Conservation (phyloP, 2,797 vertebrate genomes). For the Coracias cyanogaster region DNA sequence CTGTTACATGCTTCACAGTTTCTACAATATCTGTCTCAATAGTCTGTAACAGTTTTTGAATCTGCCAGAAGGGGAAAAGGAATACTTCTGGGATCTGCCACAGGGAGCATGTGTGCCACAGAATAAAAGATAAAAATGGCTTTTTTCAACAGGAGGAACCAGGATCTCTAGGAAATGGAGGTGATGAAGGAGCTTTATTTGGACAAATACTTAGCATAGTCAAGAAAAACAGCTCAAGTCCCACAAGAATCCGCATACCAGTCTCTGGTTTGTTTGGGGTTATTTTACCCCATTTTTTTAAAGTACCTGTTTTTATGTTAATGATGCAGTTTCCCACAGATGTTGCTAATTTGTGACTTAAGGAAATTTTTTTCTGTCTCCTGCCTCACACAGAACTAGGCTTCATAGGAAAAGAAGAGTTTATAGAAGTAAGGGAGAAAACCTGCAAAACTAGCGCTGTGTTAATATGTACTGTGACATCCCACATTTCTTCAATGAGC, state of each 20-base stretch:
- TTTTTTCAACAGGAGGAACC: neutral
- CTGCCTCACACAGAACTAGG: neutral
- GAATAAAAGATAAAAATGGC: neutral
- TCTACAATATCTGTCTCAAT: neutral
- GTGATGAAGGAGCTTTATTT: neutral
- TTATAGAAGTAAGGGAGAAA: neutral
- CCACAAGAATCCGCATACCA: neutral
- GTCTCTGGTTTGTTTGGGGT: neutral
- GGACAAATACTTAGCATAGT: neutral
- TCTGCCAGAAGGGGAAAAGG: neutral
- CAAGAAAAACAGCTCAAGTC: neutral
- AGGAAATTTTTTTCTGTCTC: neutral
- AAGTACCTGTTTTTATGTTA: neutral
- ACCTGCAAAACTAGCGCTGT: neutral
- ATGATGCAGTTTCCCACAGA: neutral
- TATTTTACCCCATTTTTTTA: neutral
- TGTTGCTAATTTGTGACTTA: neutral
- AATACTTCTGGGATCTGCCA: neutral
- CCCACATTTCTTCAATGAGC: neutral
- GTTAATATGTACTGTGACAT: neutral
- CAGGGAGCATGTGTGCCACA: neutral
- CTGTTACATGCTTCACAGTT: neutral
- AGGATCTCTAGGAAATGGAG: neutral
- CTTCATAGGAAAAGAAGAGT: neutral
- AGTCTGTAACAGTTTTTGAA: neutral